phyloP scores from a whole-genome alignment of 1,140 invertebrate genomes.

The Brachionus manjavacas region DNA sequence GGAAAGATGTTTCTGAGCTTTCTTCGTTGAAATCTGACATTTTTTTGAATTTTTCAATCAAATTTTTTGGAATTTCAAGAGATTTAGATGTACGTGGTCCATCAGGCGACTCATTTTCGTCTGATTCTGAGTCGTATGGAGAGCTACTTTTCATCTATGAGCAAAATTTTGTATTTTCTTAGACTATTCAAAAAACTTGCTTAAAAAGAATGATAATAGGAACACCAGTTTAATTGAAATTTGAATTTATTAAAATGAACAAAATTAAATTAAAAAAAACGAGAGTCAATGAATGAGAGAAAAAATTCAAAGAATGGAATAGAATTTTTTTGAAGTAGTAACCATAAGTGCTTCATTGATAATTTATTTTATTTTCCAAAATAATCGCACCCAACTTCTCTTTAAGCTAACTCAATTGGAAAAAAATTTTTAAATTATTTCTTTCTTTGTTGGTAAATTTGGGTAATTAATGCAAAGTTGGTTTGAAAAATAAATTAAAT shows the following conservation, averaged over 20 bases:
- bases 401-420: neutral
- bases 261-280: neutral
- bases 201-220: neutral
- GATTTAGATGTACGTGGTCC: neutral
- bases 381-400: neutral
- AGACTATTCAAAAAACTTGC: neutral
- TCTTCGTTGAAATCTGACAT: neutral
- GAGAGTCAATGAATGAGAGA: neutral
- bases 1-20: neutral
- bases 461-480: neutral
- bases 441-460: neutral
- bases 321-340: neutral
- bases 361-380: neutral
- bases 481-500: neutral
- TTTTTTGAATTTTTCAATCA: neutral
- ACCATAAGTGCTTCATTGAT: neutral
- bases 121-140: neutral
- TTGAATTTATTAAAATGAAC: constrained; percentile 3
- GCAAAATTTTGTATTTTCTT: neutral
- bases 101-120: neutral
- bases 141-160: neutral
- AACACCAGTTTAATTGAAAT: neutral
- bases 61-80: neutral
- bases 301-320: constrained; percentile 11
- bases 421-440: neutral